These are phyloP conservation scores for Subanguina moxae DNA, from an alignment of 1,140 invertebrate species.

Conservation along the genomic window DNA sequence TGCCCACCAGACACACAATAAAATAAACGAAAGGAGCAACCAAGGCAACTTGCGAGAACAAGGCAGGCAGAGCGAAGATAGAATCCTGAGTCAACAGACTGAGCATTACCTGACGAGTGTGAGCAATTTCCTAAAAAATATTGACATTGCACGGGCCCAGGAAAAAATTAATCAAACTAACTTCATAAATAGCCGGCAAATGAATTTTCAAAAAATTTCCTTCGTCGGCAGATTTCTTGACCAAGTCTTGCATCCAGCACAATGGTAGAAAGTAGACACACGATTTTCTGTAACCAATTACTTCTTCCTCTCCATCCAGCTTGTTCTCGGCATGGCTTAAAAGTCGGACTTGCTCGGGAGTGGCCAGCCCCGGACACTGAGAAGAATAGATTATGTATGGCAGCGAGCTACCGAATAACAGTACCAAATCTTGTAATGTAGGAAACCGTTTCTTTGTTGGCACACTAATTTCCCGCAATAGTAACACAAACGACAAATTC, in stretches of 20 bases:
- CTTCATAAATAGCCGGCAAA: no score
- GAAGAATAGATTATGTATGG: background rate
- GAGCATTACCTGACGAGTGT: no score
- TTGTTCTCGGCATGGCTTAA: background rate
- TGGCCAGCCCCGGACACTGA: background rate
- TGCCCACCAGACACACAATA: no score
- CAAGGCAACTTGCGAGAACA: no score
- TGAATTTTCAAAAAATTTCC: background rate
- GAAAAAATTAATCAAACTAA: no score
- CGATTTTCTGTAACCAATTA: background rate
- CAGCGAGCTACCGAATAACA: background rate
- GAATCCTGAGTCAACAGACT: no score
- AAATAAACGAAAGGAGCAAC: no score
- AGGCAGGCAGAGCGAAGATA: no score
- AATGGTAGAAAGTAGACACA: constrained; percentile 1
- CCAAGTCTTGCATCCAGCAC: constrained; percentile 3
- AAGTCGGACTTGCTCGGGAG: background rate
- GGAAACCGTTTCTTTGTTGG: constrained; percentile 86
- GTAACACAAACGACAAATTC: constrained; percentile 23
- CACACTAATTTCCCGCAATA: constrained; percentile 25
- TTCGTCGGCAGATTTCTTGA: background rate
- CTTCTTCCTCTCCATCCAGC: background rate
- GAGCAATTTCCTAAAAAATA: no score
- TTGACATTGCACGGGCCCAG: no score
- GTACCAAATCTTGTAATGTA: constrained; percentile 76